Conservation (phyloP, 1,140 invertebrate species). For the Acromyrmex charruanus region DNA sequence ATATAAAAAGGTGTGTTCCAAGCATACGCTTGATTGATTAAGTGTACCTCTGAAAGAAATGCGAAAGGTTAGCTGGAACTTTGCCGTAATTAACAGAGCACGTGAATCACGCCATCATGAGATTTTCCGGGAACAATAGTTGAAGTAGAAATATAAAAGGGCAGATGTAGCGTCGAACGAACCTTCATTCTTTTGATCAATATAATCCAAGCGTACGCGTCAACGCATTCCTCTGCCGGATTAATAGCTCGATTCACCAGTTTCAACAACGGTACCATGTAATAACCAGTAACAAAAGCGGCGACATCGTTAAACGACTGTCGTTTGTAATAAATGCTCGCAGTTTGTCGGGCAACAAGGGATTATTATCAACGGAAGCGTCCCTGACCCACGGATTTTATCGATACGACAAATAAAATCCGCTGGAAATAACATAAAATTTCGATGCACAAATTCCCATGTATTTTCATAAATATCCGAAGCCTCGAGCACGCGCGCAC, state of each 20-base stretch:
- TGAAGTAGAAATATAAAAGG: not conserved
- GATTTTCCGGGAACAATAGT: not conserved
- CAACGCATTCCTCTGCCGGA: slow-evolving; percentile 60
- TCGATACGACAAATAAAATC: slow-evolving; percentile 40
- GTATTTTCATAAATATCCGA: slow-evolving; percentile 46
- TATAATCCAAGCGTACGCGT: slow-evolving; percentile 67
- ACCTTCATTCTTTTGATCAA: slow-evolving; percentile 55
- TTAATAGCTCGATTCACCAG: slow-evolving; percentile 25
- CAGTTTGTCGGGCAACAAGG: slow-evolving; percentile 45
- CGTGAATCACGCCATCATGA: not conserved
- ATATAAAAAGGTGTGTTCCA: not conserved
- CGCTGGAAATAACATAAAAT: slow-evolving; percentile 10
- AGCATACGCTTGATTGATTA: not conserved
- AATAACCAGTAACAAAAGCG: slow-evolving; percentile 53
- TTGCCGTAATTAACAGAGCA: slow-evolving; percentile 12
- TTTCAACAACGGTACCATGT: slow-evolving; percentile 19
- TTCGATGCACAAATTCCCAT: slow-evolving; percentile 21
- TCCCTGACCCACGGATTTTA: slow-evolving; percentile 6
- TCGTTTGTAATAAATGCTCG: slow-evolving; percentile 45
- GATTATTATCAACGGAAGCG: slow-evolving; percentile 34
- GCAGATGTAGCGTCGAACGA: slow-evolving; percentile 58
- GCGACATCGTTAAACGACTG: slow-evolving; percentile 37
- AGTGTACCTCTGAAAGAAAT: not conserved
- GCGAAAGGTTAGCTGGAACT: not conserved
- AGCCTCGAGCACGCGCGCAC: not conserved